A percentile compares a stretch with the other conserved stretches of the same genome.
These are phyloP conservation scores for Lagodon rhomboides DNA, from an alignment of 2,797 vertebrate genomes.

Conservation along the genomic window DNA sequence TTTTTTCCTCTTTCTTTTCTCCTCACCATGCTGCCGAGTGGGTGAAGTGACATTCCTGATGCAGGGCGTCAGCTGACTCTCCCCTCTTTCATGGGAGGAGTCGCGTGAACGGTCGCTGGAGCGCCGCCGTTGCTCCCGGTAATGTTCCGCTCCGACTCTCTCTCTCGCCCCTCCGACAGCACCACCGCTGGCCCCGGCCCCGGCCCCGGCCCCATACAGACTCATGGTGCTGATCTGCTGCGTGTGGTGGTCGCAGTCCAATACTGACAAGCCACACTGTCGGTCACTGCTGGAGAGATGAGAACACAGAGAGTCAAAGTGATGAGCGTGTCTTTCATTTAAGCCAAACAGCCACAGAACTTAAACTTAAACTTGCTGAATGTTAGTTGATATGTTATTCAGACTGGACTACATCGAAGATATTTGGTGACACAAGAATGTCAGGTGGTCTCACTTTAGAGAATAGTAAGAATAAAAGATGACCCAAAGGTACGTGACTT, in stretches of 20 bases:
- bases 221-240: slow-evolving; percentile 88
- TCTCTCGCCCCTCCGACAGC: slow-evolving; percentile 37
- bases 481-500: background rate
- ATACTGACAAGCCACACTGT: slow-evolving; percentile 85
- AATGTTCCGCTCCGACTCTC: slow-evolving; percentile 78
- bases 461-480: background rate
- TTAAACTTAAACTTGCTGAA: no score
- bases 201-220: slow-evolving; percentile 83
- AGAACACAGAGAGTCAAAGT: slow-evolving; percentile 9
- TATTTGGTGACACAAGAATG: background rate
- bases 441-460: background rate
- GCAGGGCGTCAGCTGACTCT: slow-evolving; percentile 96
- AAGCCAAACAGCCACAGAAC: background rate
- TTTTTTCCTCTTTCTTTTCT: background rate
- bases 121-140: slow-evolving; percentile 85
- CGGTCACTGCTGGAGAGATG: slow-evolving; percentile 82
- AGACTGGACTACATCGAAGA: background rate
- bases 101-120: slow-evolving; percentile 96
- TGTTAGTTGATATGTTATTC: background rate
- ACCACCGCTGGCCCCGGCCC: slow-evolving; percentile 47
- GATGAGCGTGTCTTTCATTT: background rate
- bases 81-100: slow-evolving; percentile 94
- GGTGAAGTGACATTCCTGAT: slow-evolving; percentile 98
- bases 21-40: slow-evolving; percentile 92
- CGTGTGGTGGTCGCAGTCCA: slow-evolving; percentile 79